Percentiles rank a stretch among this genome's conserved stretches.
Conservation (phyloP, 2,113 vertebrate species). For the Haplochromis burtoni region DNA sequence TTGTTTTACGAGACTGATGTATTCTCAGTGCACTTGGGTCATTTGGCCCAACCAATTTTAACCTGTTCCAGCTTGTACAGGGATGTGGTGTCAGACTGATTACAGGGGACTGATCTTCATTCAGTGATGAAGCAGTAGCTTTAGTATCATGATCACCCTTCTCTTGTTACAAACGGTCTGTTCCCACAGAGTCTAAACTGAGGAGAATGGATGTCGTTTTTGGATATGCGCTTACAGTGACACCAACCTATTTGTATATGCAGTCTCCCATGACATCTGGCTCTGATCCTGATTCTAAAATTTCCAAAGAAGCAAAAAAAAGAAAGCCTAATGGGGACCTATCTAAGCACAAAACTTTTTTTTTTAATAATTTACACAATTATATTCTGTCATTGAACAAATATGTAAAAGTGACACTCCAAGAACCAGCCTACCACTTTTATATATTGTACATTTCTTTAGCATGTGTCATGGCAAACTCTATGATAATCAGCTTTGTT, state of each 20-base stretch:
- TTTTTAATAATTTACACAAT: not conserved
- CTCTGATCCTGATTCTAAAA: conserved; percentile 5
- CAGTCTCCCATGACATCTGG: conserved; percentile 67
- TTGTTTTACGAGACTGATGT: not conserved
- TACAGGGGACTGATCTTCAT: conserved; percentile 19
- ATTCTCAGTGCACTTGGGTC: not conserved
- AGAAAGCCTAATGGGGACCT: not conserved
- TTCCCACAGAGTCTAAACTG: conserved; percentile 44
- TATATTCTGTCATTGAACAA: not conserved
- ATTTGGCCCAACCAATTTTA: not conserved
- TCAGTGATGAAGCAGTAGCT: conserved; percentile 18
- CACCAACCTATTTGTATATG: conserved; percentile 33
- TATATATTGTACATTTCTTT: not conserved
- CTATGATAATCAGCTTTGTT: conserved; percentile 30
- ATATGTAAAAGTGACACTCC: not conserved
- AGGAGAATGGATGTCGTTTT: conserved; percentile 2
- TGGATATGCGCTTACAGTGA: not conserved
- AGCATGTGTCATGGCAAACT: not conserved
- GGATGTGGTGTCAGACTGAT: conserved; percentile 5
- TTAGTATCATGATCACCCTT: conserved; percentile 11
- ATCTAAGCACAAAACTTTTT: not conserved
- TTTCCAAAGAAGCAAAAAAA: conserved; percentile 1
- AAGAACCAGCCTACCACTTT: not conserved
- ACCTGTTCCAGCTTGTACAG: conserved; percentile 46
- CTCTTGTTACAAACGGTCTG: conserved; percentile 49